Evolutionary conservation across 2,888 invertebrate genomes (phyloP), one percentile per base, ranked within the genome.

Genomic region (Ormyrus rosae): DNA sequence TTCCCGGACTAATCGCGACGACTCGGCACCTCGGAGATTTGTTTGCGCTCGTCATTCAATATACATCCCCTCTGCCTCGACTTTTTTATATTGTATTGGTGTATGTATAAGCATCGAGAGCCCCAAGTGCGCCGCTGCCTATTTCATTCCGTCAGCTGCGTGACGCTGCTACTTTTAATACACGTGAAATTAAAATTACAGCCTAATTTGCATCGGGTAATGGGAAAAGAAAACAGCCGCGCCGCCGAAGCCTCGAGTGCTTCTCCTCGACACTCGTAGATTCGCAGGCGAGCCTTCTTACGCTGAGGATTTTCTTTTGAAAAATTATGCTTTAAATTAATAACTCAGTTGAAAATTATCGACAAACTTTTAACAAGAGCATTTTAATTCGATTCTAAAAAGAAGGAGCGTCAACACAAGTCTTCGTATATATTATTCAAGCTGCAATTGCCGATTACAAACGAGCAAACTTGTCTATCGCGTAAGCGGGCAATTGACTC

Each of bases 141-240:
- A 88, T 82, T 86, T 88, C 86, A 86, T 88, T 89, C 90, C 92
- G 92, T 92, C 92, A 92, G 92, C 92, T 92, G 92, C 90, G 91
- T 83, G 82, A 86, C 87, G 87, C 85, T 86, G 86, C 87, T 83
- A 83, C 91, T 92, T 92, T 92, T 92, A 92, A 92, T 92, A 92
- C 92, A 92, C 92, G 92, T 91, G 91, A 93, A 92, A 92, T 93
- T 92, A 92, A 93, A 92, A 92, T 92, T 92, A 92, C 92, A 91
- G 91, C 90, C 91, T 91, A 91, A 92, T 92, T 92, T 92, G 92
- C 92, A 93, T 93, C 89, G 88, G 90, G 92, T 92, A 92, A 92
- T 92, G 90, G 92, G 91, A 92, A 92, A 92, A 92, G 82, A 92
- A 86, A 87, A 87, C 83, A 78, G 71, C 78, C 56, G 48, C 70